Evolutionary conservation across 1,140 invertebrate genomes (phyloP).

Genomic region (Drosophila jambulina): DNA sequence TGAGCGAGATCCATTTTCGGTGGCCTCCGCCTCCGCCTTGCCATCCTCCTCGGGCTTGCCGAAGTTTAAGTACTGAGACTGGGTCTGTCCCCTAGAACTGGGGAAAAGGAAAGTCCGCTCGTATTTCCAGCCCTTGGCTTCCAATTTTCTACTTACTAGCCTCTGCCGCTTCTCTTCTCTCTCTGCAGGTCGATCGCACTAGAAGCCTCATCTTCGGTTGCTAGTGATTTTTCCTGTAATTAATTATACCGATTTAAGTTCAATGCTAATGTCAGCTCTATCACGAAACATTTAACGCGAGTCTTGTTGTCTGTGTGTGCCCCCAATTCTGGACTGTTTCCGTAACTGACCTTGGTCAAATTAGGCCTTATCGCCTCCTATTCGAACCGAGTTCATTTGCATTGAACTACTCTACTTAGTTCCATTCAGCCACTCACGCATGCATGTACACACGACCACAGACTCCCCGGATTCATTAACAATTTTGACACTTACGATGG

Average conservation of each 20-base stretch:
- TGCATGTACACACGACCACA: background rate
- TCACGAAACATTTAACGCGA: constrained; percentile 20
- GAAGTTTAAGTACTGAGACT: constrained; percentile 92
- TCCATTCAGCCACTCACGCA: constrained; percentile 12
- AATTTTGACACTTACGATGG: constrained; percentile 75
- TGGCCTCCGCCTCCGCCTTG: constrained; percentile 92
- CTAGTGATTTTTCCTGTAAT: constrained; percentile 53
- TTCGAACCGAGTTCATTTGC: constrained; percentile 56
- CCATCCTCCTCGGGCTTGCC: constrained; percentile 88
- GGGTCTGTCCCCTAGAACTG: constrained; percentile 89
- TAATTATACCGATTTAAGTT: constrained; percentile 42
- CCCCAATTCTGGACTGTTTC: constrained; percentile 25
- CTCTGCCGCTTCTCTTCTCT: constrained; percentile 71
- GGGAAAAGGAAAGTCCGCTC: background rate
- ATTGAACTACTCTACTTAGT: constrained; percentile 63
- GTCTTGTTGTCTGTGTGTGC: constrained; percentile 4
- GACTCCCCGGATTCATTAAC: constrained; percentile 54
- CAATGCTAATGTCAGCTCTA: constrained; percentile 65
- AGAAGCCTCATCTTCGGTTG: constrained; percentile 46
- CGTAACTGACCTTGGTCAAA: constrained; percentile 77
- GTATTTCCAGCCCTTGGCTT: background rate
- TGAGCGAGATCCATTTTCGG: constrained; percentile 89
- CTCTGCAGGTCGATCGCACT: constrained; percentile 51
- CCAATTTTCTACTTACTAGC: constrained; percentile 64
- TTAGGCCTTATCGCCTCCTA: constrained; percentile 59